A percentile compares a stretch with the other conserved stretches of the same genome.
Evolutionary conservation across 92 coral and sea anemone species (phyloP).

Genomic region (Porites evermanni): DNA sequence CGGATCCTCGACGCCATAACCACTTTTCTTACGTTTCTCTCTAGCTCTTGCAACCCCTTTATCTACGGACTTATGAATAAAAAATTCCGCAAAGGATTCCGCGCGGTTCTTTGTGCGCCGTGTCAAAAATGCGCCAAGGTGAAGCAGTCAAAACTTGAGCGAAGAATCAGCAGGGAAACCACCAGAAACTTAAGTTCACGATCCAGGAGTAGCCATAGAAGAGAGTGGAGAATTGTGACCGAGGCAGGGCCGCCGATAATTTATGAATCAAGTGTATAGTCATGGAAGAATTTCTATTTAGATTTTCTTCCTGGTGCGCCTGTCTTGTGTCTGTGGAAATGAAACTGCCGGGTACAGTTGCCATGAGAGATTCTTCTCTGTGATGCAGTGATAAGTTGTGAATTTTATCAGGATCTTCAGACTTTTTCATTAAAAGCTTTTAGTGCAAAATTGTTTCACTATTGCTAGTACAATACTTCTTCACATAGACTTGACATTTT

Average conservation of each 20-base stretch:
- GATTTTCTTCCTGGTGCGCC: no score
- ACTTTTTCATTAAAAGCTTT: no score
- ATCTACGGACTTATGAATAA: conserved; percentile 84
- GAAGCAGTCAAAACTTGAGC: not conserved
- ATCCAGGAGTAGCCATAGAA: conserved; percentile 38
- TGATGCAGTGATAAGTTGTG: no score
- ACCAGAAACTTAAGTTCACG: conserved; percentile 46
- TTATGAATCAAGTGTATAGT: conserved; percentile 37
- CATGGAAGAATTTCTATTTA: no score
- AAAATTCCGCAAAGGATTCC: conserved; percentile 86
- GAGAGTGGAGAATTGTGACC: conserved; percentile 24
- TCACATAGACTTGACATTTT: no score
- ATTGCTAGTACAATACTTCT: no score
- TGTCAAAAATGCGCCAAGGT: conserved; percentile 55
- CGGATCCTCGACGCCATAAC: conserved; percentile 72
- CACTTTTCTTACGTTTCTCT: conserved; percentile 72
- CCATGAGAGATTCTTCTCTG: no score
- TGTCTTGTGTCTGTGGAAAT: no score
- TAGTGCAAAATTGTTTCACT: no score
- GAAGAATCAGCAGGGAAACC: conserved; percentile 47
- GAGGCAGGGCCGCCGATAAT: conserved; percentile 22
- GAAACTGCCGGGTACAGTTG: no score
- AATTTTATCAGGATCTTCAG: no score
- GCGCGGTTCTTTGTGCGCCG: conserved; percentile 73
- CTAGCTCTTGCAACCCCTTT: conserved; percentile 83